Percentiles rank a stretch among this genome's conserved stretches.
These are phyloP conservation scores for Xenopus petersii DNA, from an alignment of 2,797 vertebrate genomes.

Conservation along the genomic window DNA sequence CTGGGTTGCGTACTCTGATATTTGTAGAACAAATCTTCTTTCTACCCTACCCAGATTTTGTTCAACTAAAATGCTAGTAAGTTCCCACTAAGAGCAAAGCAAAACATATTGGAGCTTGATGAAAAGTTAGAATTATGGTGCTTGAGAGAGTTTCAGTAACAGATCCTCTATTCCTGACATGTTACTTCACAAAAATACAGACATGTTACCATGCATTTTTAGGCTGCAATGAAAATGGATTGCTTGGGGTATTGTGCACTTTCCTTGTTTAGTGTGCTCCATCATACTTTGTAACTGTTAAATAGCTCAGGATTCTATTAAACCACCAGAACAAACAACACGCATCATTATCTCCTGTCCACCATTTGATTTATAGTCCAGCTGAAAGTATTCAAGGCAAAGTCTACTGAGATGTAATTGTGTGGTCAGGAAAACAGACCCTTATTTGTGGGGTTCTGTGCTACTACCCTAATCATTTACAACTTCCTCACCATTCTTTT, in stretches of 20 bases:
- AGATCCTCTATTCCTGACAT: too few species aligned
- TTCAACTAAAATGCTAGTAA: too few species aligned
- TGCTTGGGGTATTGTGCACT: neutral
- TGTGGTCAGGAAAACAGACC: neutral
- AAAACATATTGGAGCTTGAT: too few species aligned
- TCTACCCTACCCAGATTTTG: too few species aligned
- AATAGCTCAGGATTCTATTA: neutral
- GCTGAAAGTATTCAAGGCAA: neutral
- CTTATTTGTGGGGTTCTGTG: neutral
- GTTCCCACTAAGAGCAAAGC: too few species aligned
- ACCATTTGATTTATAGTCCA: slow-evolving; percentile 12
- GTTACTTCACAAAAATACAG: too few species aligned
- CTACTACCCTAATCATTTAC: neutral
- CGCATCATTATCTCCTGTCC: slow-evolving; percentile 11
- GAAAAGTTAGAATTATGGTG: too few species aligned
- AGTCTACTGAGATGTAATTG: neutral
- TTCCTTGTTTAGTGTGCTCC: neutral
- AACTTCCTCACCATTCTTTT: neutral
- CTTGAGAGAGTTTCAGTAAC: too few species aligned
- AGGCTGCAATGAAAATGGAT: neutral
- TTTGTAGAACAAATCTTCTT: too few species aligned
- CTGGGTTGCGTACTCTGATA: too few species aligned
- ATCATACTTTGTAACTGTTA: slow-evolving; percentile 2
- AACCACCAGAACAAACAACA: slow-evolving; percentile 11
- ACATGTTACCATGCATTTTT: too few species aligned